Evolutionary conservation across 2,888 invertebrate species (phyloP), one percentile per base, ranked within the genome.

Genomic region (Monopis laevigella): DNA sequence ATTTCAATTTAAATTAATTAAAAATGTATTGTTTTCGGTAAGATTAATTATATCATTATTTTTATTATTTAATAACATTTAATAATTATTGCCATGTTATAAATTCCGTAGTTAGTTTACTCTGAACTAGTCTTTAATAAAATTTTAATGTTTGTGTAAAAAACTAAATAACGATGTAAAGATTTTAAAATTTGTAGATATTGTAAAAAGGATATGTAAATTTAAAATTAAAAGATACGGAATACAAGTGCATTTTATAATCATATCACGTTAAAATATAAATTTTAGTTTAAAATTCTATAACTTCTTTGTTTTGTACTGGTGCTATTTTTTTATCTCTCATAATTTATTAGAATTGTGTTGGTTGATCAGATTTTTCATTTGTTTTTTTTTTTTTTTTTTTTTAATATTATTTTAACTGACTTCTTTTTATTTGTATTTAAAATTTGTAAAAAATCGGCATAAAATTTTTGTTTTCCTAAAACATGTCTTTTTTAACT

Each of bases 261-360:
- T 73, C 78, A 80, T 80, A 80, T 80, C 78, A 80, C 63, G 54
- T 64, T 62, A 62, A 62, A 55, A 51, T n/a, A n/a, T n/a, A n/a
- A n/a, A n/a, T n/a, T n/a, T n/a, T n/a, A n/a, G n/a, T n/a, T n/a
- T n/a, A n/a, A n/a, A n/a, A n/a, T n/a, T n/a, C n/a, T n/a, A n/a
- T n/a, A n/a, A n/a, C n/a, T n/a, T n/a, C n/a, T n/a, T n/a, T n/a
- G n/a, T n/a, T n/a, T n/a, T n/a, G n/a, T n/a, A n/a, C 64, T 69
- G 71, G 71, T 72, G 70, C 70, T 70, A n/a, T n/a, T n/a, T n/a
- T n/a, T n/a, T n/a, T n/a, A n/a, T n/a, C n/a, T n/a, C n/a, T n/a
- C n/a, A n/a, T n/a, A n/a, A n/a, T n/a, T n/a, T n/a, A n/a, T n/a
- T n/a, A n/a, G n/a, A n/a, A n/a, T n/a, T n/a, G n/a, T n/a, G n/a